Base-by-base conservation (phyloP, 2,797 vertebrate species). In the Steatocranus sp. region DNA sequence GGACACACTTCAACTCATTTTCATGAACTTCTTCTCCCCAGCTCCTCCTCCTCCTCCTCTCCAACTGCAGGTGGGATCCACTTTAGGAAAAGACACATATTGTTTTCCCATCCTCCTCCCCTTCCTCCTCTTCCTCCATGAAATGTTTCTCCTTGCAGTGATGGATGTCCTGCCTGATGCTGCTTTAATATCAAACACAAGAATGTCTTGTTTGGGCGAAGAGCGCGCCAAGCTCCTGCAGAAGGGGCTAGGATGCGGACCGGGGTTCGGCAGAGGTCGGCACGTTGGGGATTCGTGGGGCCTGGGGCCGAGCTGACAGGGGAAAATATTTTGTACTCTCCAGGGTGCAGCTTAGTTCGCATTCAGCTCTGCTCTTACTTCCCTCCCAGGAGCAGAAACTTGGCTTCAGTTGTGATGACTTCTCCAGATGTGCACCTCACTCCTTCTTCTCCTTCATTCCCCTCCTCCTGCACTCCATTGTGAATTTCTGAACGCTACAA, bases 381-480 rank as follows among this genome's bases (percentile, higher is more conserved):
- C 88, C 89, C 95, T 95, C 95, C 91, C 95, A 96, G 95, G 95
- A 95, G 91, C 92, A 91, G 93, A 93, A 83, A 95, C 88, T 96
- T 96, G 95, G 95, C 95, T 93, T 73, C 49, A 38, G 78, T 85
- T 82, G 70, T 90, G 94, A 96, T 94, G 90, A 91, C 90, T 95
- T 91, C 90, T 95, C 96, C 96, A 97, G 96, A 97, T 96, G 96
- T 96, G 91, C 90, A 82, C 93, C 93, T 94, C 92, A 86, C 92
- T 91, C 87, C 91, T 89, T 87, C 88, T 92, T 80, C 79, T 82
- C 86, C 85, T 84, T 89, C 83, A 83, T 36, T 79, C 84, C 86
- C 76, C 83, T 85, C 87, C 85, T 86, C 89, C 84, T 86, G 82
- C 81, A 83, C 90, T 94, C 93, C 95, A 94, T 95, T 96, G 94